Base-by-base conservation (phyloP, 2,888 invertebrate genomes). In the Trilocha varians region DNA sequence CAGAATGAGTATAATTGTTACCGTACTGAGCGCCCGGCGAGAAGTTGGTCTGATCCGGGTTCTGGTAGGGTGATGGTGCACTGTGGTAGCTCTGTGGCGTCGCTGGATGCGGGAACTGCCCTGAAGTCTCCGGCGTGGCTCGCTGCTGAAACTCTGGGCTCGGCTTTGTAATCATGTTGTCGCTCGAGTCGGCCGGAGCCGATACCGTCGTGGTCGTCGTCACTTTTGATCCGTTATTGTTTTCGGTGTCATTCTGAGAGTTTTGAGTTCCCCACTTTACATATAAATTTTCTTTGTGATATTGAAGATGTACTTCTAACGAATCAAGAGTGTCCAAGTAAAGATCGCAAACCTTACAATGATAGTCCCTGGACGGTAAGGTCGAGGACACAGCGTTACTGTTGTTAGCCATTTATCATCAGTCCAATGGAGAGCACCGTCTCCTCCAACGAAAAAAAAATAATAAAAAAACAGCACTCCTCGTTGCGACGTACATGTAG, bases 261-360 rank as follows among this genome's bases (percentile, higher is more conserved):
- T 85, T 87, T 62, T 78, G 90, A 37, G 87, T 88, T 40, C 89
- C 90, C 93, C 93, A 93, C 77, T 91, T 91, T 51, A 88, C 90
- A 63, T 92, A 82, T 57, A 93, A 82, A 65, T 92, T 92, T 65
- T 93, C 92, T 71, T 93, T 91, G 62, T 93, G 92, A 73, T 93
- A 94, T 65, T 91, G 91, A 59, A 93, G 83, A 78, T 94, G 94
- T 50, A 93, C 93, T 62, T 93, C 91, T 53, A 94, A 87, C 46
- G 93, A 93, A 62, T 91, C 91, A 45, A 89, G 88, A 57, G 92
- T 91, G 70, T 94, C 92, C 67, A 94, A 89, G 62, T 88, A 89
- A 53, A 93, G 79, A 61, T 90, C 91, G 82, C 93, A 94, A 74
- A 92, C 90, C 75, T 91, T 91, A 80, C 93, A 94, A 68, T 89